Base-by-base conservation (phyloP, 1,140 invertebrate species). In the Ylistrum balloti region DNA sequence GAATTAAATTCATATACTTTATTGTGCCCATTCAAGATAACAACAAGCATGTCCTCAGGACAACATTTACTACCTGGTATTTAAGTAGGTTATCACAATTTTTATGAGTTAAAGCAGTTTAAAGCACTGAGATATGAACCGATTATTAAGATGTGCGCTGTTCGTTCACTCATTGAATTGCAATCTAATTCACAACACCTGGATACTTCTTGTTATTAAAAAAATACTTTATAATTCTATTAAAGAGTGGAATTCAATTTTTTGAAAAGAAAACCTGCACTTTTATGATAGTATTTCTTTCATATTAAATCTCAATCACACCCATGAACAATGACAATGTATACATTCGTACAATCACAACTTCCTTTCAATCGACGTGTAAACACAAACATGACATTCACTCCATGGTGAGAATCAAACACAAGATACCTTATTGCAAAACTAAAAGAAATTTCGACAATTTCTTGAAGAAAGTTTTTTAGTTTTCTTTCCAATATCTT, bases 391-490 rank as follows among this genome's bases (percentile, higher is more conserved):
- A n/a, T n/a, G n/a, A n/a, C n/a, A 48, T 32, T 87, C 33, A 48
- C 13, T 86, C 22, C 32, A 45, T 87, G 38, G 85, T 45, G 33
- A 88, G 85, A 74, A 41, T 56, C 35, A 20, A 5, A 15, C 32
- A 33, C 20, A 32, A 85, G 74, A 33, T 88, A 86, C n/a, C 86
- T 74, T 74, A 87, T 48, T 11, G 33, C n/a, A 48, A 41, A 33
- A 41, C 38, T 33, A 10, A 56, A 38, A 41, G 15, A 85, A 85
- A 89, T 89, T 33, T 56, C 48, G 32, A 33, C 35, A 33, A 33
- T 56, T n/a, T n/a, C n/a, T n/a, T 38, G 85, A 88, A 89, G 86
- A 86, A 85, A 48, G 85, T 74, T 11, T 28, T 88, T 41, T 88
- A 20, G 34, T 85, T 41, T 48, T 28, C 35, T 38, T 48, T n/a